A percentile compares a stretch with the other conserved stretches of the same genome.
These are phyloP conservation scores for Clinocottus analis DNA, from an alignment of 2,113 vertebrate species.

Conservation along the genomic window DNA sequence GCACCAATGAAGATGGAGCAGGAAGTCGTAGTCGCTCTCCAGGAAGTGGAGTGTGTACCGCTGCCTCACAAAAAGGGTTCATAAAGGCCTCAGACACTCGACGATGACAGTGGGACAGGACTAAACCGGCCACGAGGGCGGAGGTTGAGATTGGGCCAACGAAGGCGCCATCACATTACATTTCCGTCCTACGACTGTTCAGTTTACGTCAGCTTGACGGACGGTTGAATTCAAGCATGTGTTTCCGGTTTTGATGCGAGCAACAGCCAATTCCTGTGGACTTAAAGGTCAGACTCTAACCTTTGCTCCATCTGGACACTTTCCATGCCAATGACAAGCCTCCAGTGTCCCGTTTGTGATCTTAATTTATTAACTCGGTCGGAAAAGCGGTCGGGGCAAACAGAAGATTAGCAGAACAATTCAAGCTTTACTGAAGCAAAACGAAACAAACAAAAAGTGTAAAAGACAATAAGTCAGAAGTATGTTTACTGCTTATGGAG, in stretches of 20 bases:
- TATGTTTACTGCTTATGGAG: background rate
- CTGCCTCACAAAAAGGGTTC: no score
- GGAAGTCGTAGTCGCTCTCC: background rate
- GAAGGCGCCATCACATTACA: no score
- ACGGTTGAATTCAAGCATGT: background rate
- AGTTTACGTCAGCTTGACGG: background rate
- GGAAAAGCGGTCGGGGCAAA: background rate
- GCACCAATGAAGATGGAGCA: background rate
- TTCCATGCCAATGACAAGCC: background rate
- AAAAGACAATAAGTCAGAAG: background rate
- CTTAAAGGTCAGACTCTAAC: background rate
- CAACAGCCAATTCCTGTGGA: background rate
- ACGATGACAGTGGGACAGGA: no score
- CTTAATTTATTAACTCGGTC: background rate
- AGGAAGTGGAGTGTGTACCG: background rate
- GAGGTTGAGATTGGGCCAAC: no score
- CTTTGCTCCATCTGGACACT: background rate
- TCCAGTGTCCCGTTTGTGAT: background rate
- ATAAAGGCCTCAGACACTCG: no score
- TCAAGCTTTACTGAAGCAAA: no score
- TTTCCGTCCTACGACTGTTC: background rate
- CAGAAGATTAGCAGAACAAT: background rate
- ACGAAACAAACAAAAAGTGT: background rate
- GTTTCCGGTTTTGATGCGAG: background rate
- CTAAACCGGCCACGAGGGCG: no score